Conservation (phyloP, 2,113 vertebrate genomes). For the Illadopsis cleaveri region DNA sequence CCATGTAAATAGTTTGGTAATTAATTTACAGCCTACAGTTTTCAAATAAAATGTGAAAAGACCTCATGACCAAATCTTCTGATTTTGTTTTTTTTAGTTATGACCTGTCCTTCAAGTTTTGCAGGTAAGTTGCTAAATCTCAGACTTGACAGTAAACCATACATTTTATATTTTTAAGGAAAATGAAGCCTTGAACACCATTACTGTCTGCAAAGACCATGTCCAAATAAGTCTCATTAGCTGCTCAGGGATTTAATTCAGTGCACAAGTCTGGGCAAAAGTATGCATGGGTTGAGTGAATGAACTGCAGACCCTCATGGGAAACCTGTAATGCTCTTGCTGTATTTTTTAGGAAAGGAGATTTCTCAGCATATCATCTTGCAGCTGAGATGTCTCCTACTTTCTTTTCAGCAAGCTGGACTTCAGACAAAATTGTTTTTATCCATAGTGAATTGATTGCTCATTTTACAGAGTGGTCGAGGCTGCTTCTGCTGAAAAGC, state of each 20-base stretch:
- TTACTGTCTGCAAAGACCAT: neutral
- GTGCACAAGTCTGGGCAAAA: neutral
- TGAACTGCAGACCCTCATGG: neutral
- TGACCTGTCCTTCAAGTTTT: neutral
- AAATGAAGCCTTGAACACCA: neutral
- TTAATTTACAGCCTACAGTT: neutral
- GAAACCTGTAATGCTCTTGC: neutral
- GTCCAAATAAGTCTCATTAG: neutral
- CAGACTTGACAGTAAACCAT: neutral
- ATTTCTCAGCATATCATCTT: neutral
- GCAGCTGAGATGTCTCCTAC: neutral
- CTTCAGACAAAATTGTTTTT: neutral
- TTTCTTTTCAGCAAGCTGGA: neutral
- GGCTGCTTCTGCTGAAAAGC: neutral
- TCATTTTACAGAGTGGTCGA: neutral
- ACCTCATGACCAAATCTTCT: neutral
- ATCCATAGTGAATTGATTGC: neutral
- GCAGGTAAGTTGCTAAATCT: neutral
- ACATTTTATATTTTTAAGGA: neutral
- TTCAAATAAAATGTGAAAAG: slow-evolving; percentile 44
- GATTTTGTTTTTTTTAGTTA: neutral
- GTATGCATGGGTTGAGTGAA: fast-evolving
- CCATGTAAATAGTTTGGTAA: neutral
- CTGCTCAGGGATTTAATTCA: neutral
- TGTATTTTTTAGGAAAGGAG: neutral